These are phyloP conservation scores for Condylura cristata DNA, from an alignment of 2,113 vertebrate genomes.

Conservation along the genomic window DNA sequence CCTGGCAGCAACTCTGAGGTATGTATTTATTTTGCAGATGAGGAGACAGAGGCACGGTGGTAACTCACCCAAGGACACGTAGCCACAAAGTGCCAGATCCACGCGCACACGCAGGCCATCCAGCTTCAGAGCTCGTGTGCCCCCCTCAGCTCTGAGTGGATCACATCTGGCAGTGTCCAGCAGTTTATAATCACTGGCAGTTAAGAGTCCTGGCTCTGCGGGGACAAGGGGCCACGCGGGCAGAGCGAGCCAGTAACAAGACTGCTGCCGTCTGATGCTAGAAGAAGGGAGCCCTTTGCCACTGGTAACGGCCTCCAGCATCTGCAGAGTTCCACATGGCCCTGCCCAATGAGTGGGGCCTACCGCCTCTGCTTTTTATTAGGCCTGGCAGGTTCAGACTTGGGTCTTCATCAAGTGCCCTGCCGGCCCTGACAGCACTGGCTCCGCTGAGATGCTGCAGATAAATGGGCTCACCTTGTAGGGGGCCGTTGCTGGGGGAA, in stretches of 20 bases:
- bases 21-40: not conserved
- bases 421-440: not conserved
- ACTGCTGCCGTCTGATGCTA: not conserved
- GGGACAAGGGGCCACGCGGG: not conserved
- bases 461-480: not conserved
- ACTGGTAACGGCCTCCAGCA: not conserved
- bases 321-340: not conserved
- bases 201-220: not conserved
- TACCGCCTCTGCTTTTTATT: rapidly evolving
- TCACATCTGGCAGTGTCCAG: not conserved
- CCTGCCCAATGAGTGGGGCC: not conserved
- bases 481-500: not conserved
- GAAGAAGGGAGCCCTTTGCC: not conserved
- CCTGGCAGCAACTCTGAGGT: not conserved
- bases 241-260: rapidly evolving
- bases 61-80: not conserved
- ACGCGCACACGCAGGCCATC: no score
- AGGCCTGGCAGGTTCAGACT: conserved; percentile 39
- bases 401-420: not conserved
- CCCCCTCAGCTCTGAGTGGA: not conserved
- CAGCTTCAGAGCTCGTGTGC: not conserved
- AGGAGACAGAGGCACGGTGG: not conserved
- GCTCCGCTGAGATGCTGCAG: conserved; percentile 8
- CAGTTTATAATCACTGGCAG: not conserved
- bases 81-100: not conserved